These are phyloP conservation scores for Entomyzon cyanotis DNA, from an alignment of 2,113 vertebrate genomes.

Conservation along the genomic window DNA sequence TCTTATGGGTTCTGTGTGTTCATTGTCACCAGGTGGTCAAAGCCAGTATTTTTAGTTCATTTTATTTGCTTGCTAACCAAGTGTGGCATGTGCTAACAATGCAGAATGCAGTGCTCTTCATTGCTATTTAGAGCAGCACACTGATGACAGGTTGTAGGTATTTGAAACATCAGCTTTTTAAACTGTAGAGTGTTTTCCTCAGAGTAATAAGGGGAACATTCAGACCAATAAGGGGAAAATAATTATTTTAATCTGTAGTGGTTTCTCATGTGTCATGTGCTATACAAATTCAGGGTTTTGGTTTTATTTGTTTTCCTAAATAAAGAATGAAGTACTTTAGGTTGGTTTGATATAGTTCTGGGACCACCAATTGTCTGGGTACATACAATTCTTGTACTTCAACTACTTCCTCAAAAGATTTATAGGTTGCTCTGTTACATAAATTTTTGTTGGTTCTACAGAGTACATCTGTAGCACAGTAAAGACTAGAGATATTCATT, in stretches of 20 bases:
- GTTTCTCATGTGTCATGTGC: not conserved
- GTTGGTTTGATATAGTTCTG: not conserved
- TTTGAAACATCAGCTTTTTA: not conserved
- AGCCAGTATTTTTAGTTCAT: not conserved
- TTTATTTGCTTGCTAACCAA: not conserved
- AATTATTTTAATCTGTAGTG: not conserved
- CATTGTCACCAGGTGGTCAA: not conserved
- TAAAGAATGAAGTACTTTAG: not conserved
- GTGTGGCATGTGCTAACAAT: not conserved
- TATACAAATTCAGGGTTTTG: not conserved
- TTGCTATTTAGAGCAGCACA: not conserved
- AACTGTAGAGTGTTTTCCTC: not conserved
- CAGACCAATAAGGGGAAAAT: not conserved
- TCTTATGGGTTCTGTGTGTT: not conserved
- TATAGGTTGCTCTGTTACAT: not conserved
- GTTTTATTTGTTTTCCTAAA: not conserved
- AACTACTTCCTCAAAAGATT: not conserved
- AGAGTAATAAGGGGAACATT: not conserved
- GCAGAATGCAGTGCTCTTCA: rapidly evolving
- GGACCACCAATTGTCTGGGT: not conserved
- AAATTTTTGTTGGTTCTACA: not conserved
- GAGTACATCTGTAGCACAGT: not conserved
- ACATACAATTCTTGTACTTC: not conserved
- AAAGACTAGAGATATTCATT: not conserved
- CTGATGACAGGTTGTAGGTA: not conserved